Conservation (phyloP, 1,140 invertebrate species). For the Musca vetustissima region DNA sequence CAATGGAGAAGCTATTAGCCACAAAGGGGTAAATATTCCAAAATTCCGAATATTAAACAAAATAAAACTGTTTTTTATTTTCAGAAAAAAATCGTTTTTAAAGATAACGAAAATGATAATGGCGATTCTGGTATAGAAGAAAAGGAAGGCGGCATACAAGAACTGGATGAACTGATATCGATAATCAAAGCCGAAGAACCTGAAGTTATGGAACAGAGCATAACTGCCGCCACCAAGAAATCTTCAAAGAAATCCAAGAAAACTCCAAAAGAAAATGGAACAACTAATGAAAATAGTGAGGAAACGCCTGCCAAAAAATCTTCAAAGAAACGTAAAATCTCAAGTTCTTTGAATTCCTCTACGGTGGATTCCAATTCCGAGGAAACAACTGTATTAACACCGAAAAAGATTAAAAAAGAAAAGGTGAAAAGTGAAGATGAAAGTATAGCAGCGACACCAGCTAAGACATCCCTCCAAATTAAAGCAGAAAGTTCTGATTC, state of each 20-base stretch:
- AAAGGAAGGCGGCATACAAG: conserved; percentile 22
- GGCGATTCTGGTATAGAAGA: conserved; percentile 24
- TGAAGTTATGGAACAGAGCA: not conserved
- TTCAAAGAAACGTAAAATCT: conserved; percentile 24
- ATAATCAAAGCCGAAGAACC: conserved; percentile 31
- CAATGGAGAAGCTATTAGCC: conserved; percentile 1
- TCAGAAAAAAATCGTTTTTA: conserved; percentile 31
- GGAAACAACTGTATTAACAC: not conserved
- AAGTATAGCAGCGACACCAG: no score
- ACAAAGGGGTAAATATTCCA: conserved; percentile 15
- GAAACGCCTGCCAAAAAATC: conserved; percentile 1
- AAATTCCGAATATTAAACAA: no score
- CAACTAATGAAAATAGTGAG: not conserved
- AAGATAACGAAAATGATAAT: conserved; percentile 25
- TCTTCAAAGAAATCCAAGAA: conserved; percentile 5
- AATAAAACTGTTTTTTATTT: not conserved
- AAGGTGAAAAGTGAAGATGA: no score
- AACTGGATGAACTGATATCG: conserved; percentile 40
- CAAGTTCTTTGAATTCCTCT: not conserved
- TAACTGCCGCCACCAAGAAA: not conserved
- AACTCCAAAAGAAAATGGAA: not conserved
- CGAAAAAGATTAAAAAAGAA: conserved; percentile 18
- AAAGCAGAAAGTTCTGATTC: no score
- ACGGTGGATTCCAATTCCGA: not conserved
- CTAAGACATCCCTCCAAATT: no score